Evolutionary conservation across 2,797 vertebrate species (phyloP).

Genomic region (Fistularia commersonii): DNA sequence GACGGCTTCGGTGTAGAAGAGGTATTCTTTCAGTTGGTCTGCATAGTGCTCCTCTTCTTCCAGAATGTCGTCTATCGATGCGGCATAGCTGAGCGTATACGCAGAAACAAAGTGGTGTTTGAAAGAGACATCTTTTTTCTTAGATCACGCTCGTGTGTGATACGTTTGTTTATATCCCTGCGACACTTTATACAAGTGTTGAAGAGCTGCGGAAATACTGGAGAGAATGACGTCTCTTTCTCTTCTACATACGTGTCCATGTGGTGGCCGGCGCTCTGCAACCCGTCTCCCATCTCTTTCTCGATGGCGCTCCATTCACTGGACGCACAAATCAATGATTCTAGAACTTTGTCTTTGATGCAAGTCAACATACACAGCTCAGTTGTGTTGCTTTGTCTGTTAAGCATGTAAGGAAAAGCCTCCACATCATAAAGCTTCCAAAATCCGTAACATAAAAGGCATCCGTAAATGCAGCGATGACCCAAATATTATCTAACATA

Average conservation of each 20-base stretch:
- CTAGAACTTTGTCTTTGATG: not conserved
- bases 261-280: constrained; percentile 98
- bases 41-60: constrained; percentile 97
- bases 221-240: not conserved
- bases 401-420: no score
- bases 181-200: no score
- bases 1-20: constrained; percentile 92
- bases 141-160: no score
- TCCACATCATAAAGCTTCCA: no score
- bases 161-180: no score
- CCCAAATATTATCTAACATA: no score
- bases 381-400: no score
- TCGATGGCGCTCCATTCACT: constrained; percentile 99
- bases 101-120: not conserved
- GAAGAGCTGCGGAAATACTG: not conserved
- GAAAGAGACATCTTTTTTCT: not conserved
- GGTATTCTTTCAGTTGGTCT: constrained; percentile 96
- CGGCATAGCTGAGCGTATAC: constrained; percentile 79
- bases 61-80: constrained; percentile 94
- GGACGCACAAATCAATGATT: constrained; percentile 11
- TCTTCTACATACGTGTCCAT: constrained; percentile 92
- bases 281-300: constrained; percentile 96
- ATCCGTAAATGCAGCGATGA: no score
- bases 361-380: no score
- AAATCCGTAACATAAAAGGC: no score